Base-by-base conservation (phyloP, 2,888 invertebrate species). In the Odontothrips loti region DNA sequence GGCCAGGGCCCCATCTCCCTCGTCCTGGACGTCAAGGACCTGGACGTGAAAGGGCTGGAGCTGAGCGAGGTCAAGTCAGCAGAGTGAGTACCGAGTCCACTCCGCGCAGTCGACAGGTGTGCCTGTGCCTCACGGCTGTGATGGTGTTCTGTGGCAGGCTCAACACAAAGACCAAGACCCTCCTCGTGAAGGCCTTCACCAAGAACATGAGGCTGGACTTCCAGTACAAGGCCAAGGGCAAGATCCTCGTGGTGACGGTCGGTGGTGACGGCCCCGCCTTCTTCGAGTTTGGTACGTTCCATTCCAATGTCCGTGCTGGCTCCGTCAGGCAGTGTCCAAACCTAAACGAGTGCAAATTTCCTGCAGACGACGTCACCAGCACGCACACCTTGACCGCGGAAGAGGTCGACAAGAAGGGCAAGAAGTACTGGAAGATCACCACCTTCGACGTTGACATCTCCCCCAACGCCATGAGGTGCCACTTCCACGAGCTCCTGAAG, bases 341-440 rank as follows among this genome's bases (percentile, higher is more conserved):
- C n/a, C n/a, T n/a, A n/a, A n/a, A n/a, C n/a, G n/a, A n/a, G n/a
- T n/a, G n/a, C n/a, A n/a, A n/a, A n/a, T n/a, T n/a, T 68, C 23
- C 23, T n/a, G n/a, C 68, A 68, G 68, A 68, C 68, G 23, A 20
- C 68, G n/a, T 23, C 9, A n/a, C 23, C 68, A 68, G n/a, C 1
- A 23, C 20, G n/a, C n/a, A n/a, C n/a, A 23, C 23, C 68, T 23
- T 68, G n/a, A n/a, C 20, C 3, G 68, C n/a, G n/a, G 68, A 68
- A 23, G n/a, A n/a, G n/a, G 20, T 68, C 68, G 23, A 68, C n/a
- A n/a, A 23, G 68, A 68, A 68, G 68, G 68, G 68, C 68, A 68
- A 68, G 68, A 68, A n/a, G n/a, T 68, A 68, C 68, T 68, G 68
- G 68, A 68, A 68, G n/a, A 68, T 68, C n/a, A 68, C n/a, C 68